Evolutionary conservation across 2,888 invertebrate species (phyloP).

Genomic region (Oscheius sp.): DNA sequence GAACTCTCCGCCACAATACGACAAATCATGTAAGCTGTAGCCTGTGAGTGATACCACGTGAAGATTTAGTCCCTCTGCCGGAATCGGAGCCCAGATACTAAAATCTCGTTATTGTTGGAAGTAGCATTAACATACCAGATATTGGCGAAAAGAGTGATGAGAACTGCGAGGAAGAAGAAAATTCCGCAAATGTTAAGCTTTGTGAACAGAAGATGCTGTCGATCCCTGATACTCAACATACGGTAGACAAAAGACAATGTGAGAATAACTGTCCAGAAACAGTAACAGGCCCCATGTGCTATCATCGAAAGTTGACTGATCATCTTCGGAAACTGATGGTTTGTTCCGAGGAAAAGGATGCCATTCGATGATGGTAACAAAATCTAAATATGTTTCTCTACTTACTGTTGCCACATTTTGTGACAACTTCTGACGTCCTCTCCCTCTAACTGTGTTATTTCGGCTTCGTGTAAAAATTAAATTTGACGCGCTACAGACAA

Average conservation of each 20-base stretch:
- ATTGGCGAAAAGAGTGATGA: slow-evolving; percentile 15
- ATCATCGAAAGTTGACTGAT: slow-evolving; percentile 26
- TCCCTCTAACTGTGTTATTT: not conserved
- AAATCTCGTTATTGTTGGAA: no score
- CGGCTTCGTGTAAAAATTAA: not conserved
- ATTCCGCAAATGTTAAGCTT: slow-evolving; percentile 14
- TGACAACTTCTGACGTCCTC: no score
- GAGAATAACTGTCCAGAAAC: slow-evolving; percentile 21
- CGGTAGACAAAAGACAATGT: slow-evolving; percentile 27
- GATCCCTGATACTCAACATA: slow-evolving; percentile 23
- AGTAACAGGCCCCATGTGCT: slow-evolving; percentile 21
- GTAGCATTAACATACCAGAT: not conserved
- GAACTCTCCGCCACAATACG: slow-evolving; percentile 31
- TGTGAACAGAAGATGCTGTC: slow-evolving; percentile 12
- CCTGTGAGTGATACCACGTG: slow-evolving; percentile 17
- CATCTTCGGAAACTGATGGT: slow-evolving; percentile 1
- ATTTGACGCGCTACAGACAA: not conserved
- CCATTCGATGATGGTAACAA: slow-evolving; percentile 26
- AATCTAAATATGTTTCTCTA: slow-evolving; percentile 13
- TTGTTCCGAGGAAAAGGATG: slow-evolving; percentile 22
- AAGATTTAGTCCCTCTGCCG: slow-evolving; percentile 9
- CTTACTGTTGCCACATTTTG: not conserved
- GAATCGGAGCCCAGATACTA: not conserved
- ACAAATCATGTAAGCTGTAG: slow-evolving; percentile 7
- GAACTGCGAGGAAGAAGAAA: slow-evolving; percentile 4